A percentile compares a stretch with the other conserved stretches of the same genome.
phyloP scores from a whole-genome alignment of 2,888 invertebrate genomes.

The Diploptera punctata region DNA sequence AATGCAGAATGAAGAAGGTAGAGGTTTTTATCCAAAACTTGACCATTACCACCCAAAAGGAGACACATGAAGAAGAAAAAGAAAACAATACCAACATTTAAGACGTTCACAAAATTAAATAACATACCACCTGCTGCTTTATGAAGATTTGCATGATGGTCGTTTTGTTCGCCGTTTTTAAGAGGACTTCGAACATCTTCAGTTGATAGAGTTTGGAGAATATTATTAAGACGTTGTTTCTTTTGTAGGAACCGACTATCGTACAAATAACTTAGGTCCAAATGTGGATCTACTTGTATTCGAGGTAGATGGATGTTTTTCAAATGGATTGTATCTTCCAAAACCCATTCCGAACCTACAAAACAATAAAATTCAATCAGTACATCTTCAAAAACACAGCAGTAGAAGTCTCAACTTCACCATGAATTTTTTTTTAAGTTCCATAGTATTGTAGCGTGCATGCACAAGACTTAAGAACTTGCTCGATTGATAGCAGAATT shows the following conservation, averaged over 20 bases:
- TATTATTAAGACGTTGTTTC: constrained; percentile 81
- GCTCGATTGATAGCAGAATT: no score
- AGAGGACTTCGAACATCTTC: constrained; percentile 70
- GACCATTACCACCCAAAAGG: no score
- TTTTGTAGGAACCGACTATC: constrained; percentile 76
- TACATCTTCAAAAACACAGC: no score
- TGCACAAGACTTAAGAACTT: no score
- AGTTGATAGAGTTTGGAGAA: constrained; percentile 80
- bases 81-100: no score
- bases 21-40: no score
- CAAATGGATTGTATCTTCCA: constrained; percentile 94
- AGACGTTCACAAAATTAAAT: not conserved
- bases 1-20: no score
- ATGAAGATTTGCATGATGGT: constrained; percentile 47
- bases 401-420: no score
- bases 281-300: constrained; percentile 80
- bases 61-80: no score
- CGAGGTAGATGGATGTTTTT: constrained; percentile 89
- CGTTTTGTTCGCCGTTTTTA: constrained; percentile 49
- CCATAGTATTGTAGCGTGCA: no score
- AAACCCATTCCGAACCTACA: constrained; percentile 75
- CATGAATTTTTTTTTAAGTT: no score
- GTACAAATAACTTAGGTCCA: constrained; percentile 83
- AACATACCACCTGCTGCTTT: constrained; percentile 47
- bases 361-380: no score